Evolutionary conservation across 92 coral and sea anemone genomes (phyloP).

Genomic region (Anthopleura xanthogrammica): DNA sequence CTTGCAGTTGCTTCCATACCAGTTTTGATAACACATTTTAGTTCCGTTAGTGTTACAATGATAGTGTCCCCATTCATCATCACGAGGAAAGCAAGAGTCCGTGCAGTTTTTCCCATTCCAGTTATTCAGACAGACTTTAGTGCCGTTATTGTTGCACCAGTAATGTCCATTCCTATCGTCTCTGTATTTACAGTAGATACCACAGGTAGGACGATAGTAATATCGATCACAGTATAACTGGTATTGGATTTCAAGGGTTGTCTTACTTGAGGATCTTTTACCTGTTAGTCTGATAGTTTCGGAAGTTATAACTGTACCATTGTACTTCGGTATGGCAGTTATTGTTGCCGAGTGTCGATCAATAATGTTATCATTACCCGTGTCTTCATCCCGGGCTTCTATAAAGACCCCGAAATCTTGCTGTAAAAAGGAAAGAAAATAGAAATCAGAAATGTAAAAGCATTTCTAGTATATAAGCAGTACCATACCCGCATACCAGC

Average conservation of each 20-base stretch:
- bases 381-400: conserved; percentile 29
- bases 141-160: conserved; percentile 36
- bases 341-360: conserved; percentile 26
- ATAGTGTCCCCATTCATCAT: conserved; percentile 64
- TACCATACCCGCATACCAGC: no score
- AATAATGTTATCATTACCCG: neutral
- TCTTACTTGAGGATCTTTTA: conserved; percentile 5
- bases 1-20: conserved; percentile 51
- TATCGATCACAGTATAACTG: conserved; percentile 33
- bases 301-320: conserved; percentile 18
- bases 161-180: conserved; percentile 60
- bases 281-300: neutral
- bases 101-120: conserved; percentile 74
- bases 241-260: conserved; percentile 22
- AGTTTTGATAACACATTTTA: conserved; percentile 45
- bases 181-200: conserved; percentile 46
- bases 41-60: conserved; percentile 50
- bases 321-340: conserved; percentile 7
- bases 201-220: conserved; percentile 32
- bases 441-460: no score
- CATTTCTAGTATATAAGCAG: no score
- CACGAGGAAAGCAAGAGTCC: conserved; percentile 60
- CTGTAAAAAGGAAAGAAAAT: neutral
- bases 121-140: conserved; percentile 46
- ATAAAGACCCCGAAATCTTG: conserved; percentile 20